Conservation (phyloP, 2,888 invertebrate species). For the Zaprionus bogoriensis region DNA sequence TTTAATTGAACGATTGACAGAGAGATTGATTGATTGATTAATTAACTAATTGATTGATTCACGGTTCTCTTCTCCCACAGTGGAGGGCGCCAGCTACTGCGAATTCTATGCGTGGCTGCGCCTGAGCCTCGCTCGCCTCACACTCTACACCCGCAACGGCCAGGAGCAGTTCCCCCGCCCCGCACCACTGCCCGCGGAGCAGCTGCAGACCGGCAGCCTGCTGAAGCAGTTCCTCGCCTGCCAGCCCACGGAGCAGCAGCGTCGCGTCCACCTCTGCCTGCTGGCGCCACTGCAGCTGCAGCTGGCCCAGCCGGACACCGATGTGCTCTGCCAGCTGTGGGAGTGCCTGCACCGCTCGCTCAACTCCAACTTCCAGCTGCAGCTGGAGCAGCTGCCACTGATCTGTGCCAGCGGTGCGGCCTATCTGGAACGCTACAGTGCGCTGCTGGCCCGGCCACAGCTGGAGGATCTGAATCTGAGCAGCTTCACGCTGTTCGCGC, state of each 20-base stretch:
- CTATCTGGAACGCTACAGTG: conserved; percentile 81
- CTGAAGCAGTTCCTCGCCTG: conserved; percentile 83
- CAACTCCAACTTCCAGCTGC: conserved; percentile 84
- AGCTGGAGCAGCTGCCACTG: conserved; percentile 83
- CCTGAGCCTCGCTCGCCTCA: conserved; percentile 82
- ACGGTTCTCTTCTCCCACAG: too few relatives aligned
- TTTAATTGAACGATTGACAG: too few relatives aligned
- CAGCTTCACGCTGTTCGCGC: conserved; percentile 84
- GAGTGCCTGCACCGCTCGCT: conserved; percentile 85
- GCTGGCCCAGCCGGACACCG: conserved; percentile 83
- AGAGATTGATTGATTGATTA: too few relatives aligned
- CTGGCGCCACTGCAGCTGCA: conserved; percentile 82
- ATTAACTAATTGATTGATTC: too few relatives aligned
- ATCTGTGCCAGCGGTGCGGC: conserved; percentile 74
- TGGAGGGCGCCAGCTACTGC: conserved; percentile 43
- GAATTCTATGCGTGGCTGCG: conserved; percentile 83
- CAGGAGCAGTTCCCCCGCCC: conserved; percentile 22
- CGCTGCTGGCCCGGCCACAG: conserved; percentile 73
- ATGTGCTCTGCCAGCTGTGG: conserved; percentile 84
- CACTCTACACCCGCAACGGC: conserved; percentile 81
- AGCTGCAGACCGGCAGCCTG: conserved; percentile 29
- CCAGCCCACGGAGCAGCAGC: conserved; percentile 83
- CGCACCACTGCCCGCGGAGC: conserved; percentile 23
- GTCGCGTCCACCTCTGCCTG: conserved; percentile 83
- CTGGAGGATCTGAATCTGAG: conserved; percentile 81